Evolutionary conservation across 2,888 invertebrate genomes (phyloP), one percentile per base, ranked within the genome.

Genomic region (Cheilosia vernalis): DNA sequence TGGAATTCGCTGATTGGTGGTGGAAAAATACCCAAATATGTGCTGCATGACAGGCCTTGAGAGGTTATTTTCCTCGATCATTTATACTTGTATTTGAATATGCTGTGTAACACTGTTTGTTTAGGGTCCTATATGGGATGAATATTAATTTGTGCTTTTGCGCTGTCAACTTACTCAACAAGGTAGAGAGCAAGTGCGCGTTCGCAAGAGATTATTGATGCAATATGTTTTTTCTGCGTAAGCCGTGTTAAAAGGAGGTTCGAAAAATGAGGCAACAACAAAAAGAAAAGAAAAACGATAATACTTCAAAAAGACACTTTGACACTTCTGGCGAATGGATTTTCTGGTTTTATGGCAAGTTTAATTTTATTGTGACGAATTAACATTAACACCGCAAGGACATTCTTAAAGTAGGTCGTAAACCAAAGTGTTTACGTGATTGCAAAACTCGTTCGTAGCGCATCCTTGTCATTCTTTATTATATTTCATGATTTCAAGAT

Each of bases 341-440:
- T 73, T n/a, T 74, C 19, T 42, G 66, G 19, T 61, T 69, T 64
- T 30, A 64, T 69, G 51, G 21, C 72, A 40, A 56, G 44, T 69
- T 63, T 44, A 56, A 61, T 58, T 53, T 44, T 27, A 44, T 27
- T 66, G 64, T 47, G 56, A 58, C 44, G 58, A 42, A 40, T 79
- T 17, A n/a, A 51, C 67, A 67, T 84, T 64, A 55, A 83, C 42
- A 73, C 13, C 9, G 51, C 69, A 84, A 84, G 79, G 79, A 84
- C 67, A 73, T 61, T 53, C 51, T 63, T 83, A 67, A 72, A 73
- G 72, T 72, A 61, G 72, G 83, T 83, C 67, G 55, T 79, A 73
- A 79, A 79, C 47, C 47, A 51, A 79, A 64, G 5, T 63, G 37
- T 74, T 79, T 79, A 30, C 51, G 51, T 53, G 51, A 47, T 51